Evolutionary conservation across 2,797 vertebrate species (phyloP).

Genomic region (Sebastes trivittatus): DNA sequence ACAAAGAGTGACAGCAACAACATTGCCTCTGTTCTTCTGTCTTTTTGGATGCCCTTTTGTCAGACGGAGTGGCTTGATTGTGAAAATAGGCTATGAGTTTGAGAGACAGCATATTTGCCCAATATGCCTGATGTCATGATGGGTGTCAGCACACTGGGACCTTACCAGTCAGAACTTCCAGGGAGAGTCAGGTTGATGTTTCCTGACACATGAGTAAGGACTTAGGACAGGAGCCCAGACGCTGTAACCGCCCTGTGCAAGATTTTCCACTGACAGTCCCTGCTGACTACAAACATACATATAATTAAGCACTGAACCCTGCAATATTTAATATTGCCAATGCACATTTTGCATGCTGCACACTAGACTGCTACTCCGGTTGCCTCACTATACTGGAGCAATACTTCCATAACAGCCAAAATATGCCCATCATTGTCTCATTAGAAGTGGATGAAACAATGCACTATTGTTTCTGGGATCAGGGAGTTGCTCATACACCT

Average conservation of each 20-base stretch:
- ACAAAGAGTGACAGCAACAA: neutral
- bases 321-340: neutral
- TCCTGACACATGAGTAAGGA: conserved; percentile 55
- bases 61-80: neutral
- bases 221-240: conserved; percentile 47
- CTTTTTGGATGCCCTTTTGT: neutral
- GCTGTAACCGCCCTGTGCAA: conserved; percentile 37
- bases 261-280: conserved; percentile 53
- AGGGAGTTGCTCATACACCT: conserved; percentile 18
- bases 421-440: neutral
- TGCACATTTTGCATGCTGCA: neutral
- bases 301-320: conserved; percentile 7
- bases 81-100: neutral
- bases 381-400: neutral
- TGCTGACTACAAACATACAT: conserved; percentile 9
- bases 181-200: conserved; percentile 42
- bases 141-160: conserved; percentile 47
- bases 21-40: neutral
- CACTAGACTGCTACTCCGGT: neutral
- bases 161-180: conserved; percentile 60
- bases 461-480: neutral
- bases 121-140: conserved; percentile 61
- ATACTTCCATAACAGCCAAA: neutral
- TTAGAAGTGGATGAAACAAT: neutral
- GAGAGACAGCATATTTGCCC: conserved; percentile 19